Base-by-base conservation (phyloP, 2,888 invertebrate species). In the Molanna angustata region DNA sequence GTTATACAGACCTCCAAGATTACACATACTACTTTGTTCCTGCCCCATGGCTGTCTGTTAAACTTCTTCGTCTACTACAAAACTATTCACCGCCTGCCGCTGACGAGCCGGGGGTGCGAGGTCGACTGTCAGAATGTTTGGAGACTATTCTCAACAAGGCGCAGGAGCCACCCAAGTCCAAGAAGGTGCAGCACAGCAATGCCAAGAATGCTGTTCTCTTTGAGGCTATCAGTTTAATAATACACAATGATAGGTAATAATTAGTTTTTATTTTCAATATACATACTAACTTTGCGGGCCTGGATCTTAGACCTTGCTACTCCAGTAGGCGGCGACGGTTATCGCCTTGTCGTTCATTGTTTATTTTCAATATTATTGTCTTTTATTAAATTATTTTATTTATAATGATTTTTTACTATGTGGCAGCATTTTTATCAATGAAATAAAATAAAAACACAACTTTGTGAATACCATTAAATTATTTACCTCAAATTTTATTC, bases 11-110 rank as follows among this genome's bases (percentile, higher is more conserved):
- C 76, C 82, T 99, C 61, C 98, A 99, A 79, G 99, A 99, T 76
- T 99, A 99, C 70, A 99, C 99, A 2, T 99, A 99, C 73, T 99
- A 99, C 71, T 99, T 99, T 80, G 98, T 99, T 58, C 98, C 99
- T 62, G 99, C 98, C n/a, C 99, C 99, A 13, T 99, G 99, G 99
- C 82, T 99, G 27, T 98, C 97, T 54, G 97, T 99, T 14, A 99
- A 99, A 74, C 77, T 99, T 52, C 77, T 99, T 59, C 84, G 98
- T 63, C 80, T 99, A 57, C 78, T 99, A 61, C 99, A 99, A 74
- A 98, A 99, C 71, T 99, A 99, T 67, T 96, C 96, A 60, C 97
- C 98, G 16, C 97, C 98, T 64, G 79, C 84, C 62, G 95, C 96
- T 67, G 98, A 99, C 76, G 77, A 77, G 58, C 94, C 98, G 41